These are phyloP conservation scores for Sebastes aleutianus DNA, from an alignment of 2,797 vertebrate genomes.

Conservation along the genomic window DNA sequence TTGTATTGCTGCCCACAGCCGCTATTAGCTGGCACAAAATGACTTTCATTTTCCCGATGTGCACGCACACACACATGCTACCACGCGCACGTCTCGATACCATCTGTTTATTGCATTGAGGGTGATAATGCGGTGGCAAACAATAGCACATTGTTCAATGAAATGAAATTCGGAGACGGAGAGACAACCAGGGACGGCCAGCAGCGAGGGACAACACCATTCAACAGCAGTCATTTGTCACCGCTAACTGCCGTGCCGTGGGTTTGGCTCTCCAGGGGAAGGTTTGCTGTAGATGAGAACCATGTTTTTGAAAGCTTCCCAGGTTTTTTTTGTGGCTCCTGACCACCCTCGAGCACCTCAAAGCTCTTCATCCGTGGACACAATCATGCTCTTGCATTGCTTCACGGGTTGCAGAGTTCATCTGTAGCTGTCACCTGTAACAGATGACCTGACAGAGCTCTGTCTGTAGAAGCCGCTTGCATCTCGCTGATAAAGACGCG, in stretches of 20 bases:
- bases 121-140: conserved; percentile 52
- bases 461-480: conserved; percentile 20
- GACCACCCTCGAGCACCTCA: conserved; percentile 38
- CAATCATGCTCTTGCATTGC: conserved; percentile 31
- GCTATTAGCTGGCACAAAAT: conserved; percentile 56
- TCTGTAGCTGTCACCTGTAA: conserved; percentile 42
- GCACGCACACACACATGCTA: conserved; percentile 5
- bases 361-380: conserved; percentile 42
- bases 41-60: conserved; percentile 47
- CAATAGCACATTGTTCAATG: conserved; percentile 69
- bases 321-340: conserved; percentile 26
- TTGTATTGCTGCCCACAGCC: conserved; percentile 57
- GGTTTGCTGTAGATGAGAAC: conserved; percentile 56
- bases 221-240: conserved; percentile 74
- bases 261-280: conserved; percentile 56
- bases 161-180: conserved; percentile 67
- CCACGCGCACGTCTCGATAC: conserved; percentile 23
- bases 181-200: conserved; percentile 37
- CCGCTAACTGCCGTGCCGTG: conserved; percentile 57
- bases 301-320: conserved; percentile 64
- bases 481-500: conserved; percentile 52
- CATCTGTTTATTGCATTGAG: conserved; percentile 67
- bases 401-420: conserved; percentile 27
- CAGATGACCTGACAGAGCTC: conserved; percentile 52
- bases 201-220: conserved; percentile 51